Evolutionary conservation across 2,888 invertebrate genomes (phyloP).

Genomic region (Aphidoletes aphidimyza): DNA sequence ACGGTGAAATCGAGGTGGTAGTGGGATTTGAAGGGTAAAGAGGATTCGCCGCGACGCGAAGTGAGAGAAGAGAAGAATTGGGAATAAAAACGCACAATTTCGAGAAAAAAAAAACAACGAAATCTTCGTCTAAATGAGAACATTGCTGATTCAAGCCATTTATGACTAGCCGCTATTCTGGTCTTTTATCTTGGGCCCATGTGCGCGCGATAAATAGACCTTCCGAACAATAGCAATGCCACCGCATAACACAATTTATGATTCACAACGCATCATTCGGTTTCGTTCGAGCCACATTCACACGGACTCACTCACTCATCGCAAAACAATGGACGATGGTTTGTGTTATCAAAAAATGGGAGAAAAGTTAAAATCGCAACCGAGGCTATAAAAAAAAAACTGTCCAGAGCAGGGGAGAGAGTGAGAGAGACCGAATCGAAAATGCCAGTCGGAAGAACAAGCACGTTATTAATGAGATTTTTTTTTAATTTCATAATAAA

Average conservation of each 20-base stretch:
- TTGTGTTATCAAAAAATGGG: slow-evolving; percentile 7
- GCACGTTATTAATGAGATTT: slow-evolving; percentile 32
- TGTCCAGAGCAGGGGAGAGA: background rate
- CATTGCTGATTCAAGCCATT: slow-evolving; percentile 16
- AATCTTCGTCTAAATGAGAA: background rate
- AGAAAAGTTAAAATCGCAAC: slow-evolving; percentile 32
- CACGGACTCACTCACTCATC: background rate
- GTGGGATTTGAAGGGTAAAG: background rate
- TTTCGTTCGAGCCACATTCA: no score
- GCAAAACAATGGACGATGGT: slow-evolving; percentile 29
- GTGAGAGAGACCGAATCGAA: no score
- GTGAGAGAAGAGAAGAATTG: no score
- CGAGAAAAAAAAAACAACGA: background rate
- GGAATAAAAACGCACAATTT: no score
- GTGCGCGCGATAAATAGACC: background rate
- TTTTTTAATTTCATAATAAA: slow-evolving; percentile 5
- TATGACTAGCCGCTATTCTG: background rate
- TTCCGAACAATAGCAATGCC: background rate
- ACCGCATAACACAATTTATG: slow-evolving; percentile 39
- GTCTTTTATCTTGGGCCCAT: background rate
- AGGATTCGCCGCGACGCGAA: background rate
- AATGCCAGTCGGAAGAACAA: slow-evolving; percentile 12
- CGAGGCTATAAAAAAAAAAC: background rate
- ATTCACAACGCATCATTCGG: slow-evolving; percentile 11
- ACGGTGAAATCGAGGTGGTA: background rate